These are phyloP conservation scores for Piliocolobus tephrosceles DNA, from an alignment of 2,113 vertebrate species.

Conservation along the genomic window DNA sequence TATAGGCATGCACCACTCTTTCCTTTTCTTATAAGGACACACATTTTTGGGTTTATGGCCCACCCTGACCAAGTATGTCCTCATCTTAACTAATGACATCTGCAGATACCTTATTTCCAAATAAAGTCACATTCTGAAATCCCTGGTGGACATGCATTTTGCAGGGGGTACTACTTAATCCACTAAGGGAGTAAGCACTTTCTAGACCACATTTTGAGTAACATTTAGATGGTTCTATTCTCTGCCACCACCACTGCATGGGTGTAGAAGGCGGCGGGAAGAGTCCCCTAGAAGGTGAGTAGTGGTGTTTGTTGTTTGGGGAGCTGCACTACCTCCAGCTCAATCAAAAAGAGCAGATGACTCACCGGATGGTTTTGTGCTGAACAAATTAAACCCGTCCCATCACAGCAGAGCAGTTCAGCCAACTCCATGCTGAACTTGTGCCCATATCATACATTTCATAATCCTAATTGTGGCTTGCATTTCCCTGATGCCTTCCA, in stretches of 20 bases:
- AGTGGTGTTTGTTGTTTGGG: not conserved
- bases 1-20: too few species aligned
- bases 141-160: not conserved
- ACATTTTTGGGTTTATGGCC: not conserved
- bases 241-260: not conserved
- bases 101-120: not conserved
- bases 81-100: not conserved
- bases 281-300: not conserved
- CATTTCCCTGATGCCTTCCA: not conserved
- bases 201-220: not conserved
- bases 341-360: not conserved
- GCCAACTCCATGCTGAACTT: not conserved
- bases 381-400: not conserved
- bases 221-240: too few species aligned
- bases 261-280: fast-evolving
- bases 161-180: not conserved
- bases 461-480: not conserved
- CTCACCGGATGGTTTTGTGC: not conserved
- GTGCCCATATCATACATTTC: fast-evolving
- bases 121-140: not conserved
- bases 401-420: not conserved
- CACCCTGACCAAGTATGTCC: not conserved
- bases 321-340: not conserved
- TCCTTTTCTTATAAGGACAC: not conserved
- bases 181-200: not conserved